Evolutionary conservation across 2,797 vertebrate species (phyloP).

Genomic region (Podarcis siculus): DNA sequence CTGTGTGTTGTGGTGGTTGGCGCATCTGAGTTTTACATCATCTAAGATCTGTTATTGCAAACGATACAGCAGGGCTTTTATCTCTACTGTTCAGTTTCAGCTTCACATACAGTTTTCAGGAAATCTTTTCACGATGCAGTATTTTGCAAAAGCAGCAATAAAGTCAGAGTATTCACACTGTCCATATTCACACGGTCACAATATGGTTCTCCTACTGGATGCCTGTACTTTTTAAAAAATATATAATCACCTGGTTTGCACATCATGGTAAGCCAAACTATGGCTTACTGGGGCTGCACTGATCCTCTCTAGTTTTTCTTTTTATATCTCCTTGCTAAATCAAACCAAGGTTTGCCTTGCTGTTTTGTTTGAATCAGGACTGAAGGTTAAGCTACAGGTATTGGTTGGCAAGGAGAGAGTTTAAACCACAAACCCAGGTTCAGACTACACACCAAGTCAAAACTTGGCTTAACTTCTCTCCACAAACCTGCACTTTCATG

Average conservation of each 20-base stretch:
- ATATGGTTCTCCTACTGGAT: not conserved
- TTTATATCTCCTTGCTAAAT: too few relatives aligned
- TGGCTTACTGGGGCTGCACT: too few relatives aligned
- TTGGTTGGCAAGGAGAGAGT: too few relatives aligned
- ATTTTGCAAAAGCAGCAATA: not conserved
- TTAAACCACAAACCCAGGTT: too few relatives aligned
- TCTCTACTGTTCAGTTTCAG: conserved; percentile 46
- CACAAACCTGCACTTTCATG: too few relatives aligned
- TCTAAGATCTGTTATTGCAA: not conserved
- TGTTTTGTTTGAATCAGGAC: too few relatives aligned
- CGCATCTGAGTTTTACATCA: conserved; percentile 70
- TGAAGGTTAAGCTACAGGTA: too few relatives aligned
- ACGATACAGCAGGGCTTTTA: conserved; percentile 35
- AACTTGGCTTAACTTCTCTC: too few relatives aligned
- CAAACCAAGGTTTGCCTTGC: too few relatives aligned
- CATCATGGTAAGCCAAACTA: too few relatives aligned
- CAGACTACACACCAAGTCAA: too few relatives aligned
- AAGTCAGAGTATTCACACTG: conserved; percentile 2
- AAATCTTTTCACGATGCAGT: not conserved
- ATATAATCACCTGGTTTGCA: not conserved
- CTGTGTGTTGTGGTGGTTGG: conserved; percentile 82
- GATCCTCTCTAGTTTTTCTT: too few relatives aligned
- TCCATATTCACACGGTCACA: conserved; percentile 16
- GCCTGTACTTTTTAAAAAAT: not conserved
- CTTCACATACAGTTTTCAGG: conserved; percentile 28